phyloP scores from a whole-genome alignment of 2,113 vertebrate species.

The Lophius piscatorius region DNA sequence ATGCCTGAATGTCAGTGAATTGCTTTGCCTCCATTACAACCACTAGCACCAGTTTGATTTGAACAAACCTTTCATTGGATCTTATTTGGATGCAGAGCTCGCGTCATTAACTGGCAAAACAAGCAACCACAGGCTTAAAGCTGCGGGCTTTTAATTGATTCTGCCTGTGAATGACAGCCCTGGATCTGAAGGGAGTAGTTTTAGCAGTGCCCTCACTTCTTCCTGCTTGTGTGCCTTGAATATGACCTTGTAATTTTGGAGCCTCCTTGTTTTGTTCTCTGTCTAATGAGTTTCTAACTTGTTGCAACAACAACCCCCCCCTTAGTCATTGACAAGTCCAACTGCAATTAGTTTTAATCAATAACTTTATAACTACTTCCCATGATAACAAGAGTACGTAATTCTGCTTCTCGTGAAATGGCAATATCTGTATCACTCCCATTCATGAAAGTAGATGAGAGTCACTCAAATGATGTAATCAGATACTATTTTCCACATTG shows the following conservation, averaged over 20 bases:
- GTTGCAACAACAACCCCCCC: not conserved
- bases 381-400: not conserved
- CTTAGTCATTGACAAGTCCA: not conserved
- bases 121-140: conserved; percentile 61
- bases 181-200: conserved; percentile 61
- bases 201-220: conserved; percentile 64
- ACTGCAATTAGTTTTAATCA: conserved; percentile 4
- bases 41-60: conserved; percentile 19
- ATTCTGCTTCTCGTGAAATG: not conserved
- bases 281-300: conserved; percentile 19
- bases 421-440: not conserved
- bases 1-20: conserved; percentile 18
- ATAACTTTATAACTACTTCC: not conserved
- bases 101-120: conserved; percentile 60
- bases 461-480: too few relatives aligned
- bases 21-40: not conserved
- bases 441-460: too few relatives aligned
- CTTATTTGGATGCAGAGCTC: conserved; percentile 65
- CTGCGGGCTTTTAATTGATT: conserved; percentile 72
- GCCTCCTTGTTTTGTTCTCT: conserved; percentile 4
- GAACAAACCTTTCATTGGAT: conserved; percentile 21
- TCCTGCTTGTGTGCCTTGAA: conserved; percentile 62
- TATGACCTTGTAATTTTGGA: conserved; percentile 66
- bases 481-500: not conserved
- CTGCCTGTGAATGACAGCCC: conserved; percentile 59